Base-by-base conservation (phyloP, 2,888 invertebrate species). In the Sarcophaga rosellei region DNA sequence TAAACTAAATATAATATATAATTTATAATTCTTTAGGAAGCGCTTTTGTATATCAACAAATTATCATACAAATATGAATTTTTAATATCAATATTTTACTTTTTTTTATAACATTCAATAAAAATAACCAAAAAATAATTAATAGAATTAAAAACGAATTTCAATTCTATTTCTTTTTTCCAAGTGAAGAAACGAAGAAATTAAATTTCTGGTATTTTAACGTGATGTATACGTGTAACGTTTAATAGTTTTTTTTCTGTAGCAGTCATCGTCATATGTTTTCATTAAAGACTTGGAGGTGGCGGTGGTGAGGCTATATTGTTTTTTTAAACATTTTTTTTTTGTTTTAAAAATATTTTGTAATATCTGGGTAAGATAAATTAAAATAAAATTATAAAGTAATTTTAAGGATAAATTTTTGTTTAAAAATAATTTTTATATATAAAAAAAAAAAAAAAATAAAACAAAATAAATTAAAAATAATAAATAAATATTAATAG, bases 41-140 rank as follows among this genome's bases (percentile, higher is more conserved):
- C 84, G 86, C 86, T 86, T 86, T 78, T 81, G 84, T 86, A 75
- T 81, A 84, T 86, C 75, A 86, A 81, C 75, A 86, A 86, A 75
- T 84, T 80, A 68, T 81, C 81, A 78, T 78, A 53, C 53, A 53
- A 53, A 53, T 53, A 15, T 53, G 17, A 15, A 53, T 44, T 44
- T 59, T 35, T 47, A 81, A 81, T 85, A 47, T 73, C 45, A 35
- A 53, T 65, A 57, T 68, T 57, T 61, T 53, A 73, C 63, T 63
- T 23, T n/a, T 59, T 45, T 69, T 85, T 15, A 53, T 53, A 53
- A 53, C 53, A 53, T 17, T 15, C 15, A 53, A 53, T 5, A 53
- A 12, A 53, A 12, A 53, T 1, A 15, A 4, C 15, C 0, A 53
- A 12, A 53, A 12, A 47, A 12, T 17, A 12, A 53, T 47, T 1